Base-by-base conservation (phyloP, 2,113 vertebrate species). In the Varanus salvator region DNA sequence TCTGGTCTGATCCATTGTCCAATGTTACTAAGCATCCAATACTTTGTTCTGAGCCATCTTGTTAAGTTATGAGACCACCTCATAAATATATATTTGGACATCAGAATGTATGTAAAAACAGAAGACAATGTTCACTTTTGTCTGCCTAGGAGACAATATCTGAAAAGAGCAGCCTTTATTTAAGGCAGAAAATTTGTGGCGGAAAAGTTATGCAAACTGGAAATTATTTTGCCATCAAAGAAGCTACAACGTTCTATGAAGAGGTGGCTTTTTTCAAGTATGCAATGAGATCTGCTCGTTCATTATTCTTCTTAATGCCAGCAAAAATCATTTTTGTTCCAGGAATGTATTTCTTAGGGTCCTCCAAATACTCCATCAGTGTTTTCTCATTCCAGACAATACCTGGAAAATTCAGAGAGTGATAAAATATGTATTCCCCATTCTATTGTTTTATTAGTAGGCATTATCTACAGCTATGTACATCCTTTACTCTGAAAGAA, bases 331-430 rank as follows among this genome's bases (percentile, higher is more conserved):
- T 98, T 97, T 99, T 98, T 82, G 97, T 98, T 95, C 97, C 97
- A 89, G 97, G 97, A 94, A 98, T 98, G 94, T 98, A 98, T 94
- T 99, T 99, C 96, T 98, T 98, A 54, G 98, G 98, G 90, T 98
- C 98, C 91, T 99, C 98, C 96, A 99, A 96, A 95, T 98, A 98
- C 76, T 98, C 92, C 92, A 94, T 97, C 76, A 98, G 93, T 81
- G 97, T 98, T 3, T 94, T 95, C 48, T 98, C 97, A 86, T 91
- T 86, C 98, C 98, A 98, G 85, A 92, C 23, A 86, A 98, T 93
- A 71, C 97, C 98, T 98, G 88, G 12, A 95, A 94, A 88, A 54
- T 76, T 71, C 81, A 86, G 57, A 66, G 1, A 54, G 11, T 66
- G 34, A 81, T 89, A 69, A 94, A 90, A 93, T 92, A 92, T 87